These are phyloP conservation scores for Temnothorax curvispinosus DNA, from an alignment of 1,140 invertebrate genomes.

Conservation along the genomic window DNA sequence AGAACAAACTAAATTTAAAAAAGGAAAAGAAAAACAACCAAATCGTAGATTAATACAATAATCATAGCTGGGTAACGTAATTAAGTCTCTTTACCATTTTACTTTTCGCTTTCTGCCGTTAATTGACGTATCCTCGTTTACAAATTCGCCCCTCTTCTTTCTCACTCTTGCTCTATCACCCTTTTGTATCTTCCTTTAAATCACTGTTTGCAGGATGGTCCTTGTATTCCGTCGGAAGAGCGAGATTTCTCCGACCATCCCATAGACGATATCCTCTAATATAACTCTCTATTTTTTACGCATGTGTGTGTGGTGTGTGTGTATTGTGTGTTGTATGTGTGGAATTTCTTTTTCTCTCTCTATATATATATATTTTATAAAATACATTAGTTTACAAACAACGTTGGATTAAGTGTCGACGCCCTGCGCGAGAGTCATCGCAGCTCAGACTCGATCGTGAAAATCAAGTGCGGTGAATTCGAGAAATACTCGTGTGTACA, in stretches of 20 bases:
- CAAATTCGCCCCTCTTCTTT: conserved; percentile 33
- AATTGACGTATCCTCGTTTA: conserved; percentile 43
- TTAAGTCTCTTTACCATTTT: conserved; percentile 55
- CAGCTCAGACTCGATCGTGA: conserved; percentile 76
- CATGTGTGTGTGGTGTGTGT: conserved; percentile 19
- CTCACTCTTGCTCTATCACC: conserved; percentile 60
- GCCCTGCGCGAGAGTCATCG: conserved; percentile 75
- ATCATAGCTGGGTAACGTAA: conserved; percentile 7
- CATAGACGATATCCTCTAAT: conserved; percentile 16
- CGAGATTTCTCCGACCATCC: conserved; percentile 44
- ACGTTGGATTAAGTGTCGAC: conserved; percentile 82
- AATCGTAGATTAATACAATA: conserved; percentile 17
- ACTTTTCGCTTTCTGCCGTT: conserved; percentile 28
- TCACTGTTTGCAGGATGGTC: conserved; percentile 16
- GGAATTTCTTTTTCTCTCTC: conserved; percentile 56
- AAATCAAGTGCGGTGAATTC: conserved; percentile 62
- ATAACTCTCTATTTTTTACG: conserved; percentile 41
- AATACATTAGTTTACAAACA: conserved; percentile 84
- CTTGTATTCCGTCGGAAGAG: background rate
- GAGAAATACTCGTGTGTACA: background rate
- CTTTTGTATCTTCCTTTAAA: conserved; percentile 35
- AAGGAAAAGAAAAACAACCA: background rate
- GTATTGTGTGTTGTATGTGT: conserved; percentile 12
- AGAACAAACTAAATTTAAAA: background rate
- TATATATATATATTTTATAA: conserved; percentile 81